Evolutionary conservation across 2,888 invertebrate species (phyloP), one percentile per base, ranked within the genome.

Genomic region (Pyrrhia umbra): DNA sequence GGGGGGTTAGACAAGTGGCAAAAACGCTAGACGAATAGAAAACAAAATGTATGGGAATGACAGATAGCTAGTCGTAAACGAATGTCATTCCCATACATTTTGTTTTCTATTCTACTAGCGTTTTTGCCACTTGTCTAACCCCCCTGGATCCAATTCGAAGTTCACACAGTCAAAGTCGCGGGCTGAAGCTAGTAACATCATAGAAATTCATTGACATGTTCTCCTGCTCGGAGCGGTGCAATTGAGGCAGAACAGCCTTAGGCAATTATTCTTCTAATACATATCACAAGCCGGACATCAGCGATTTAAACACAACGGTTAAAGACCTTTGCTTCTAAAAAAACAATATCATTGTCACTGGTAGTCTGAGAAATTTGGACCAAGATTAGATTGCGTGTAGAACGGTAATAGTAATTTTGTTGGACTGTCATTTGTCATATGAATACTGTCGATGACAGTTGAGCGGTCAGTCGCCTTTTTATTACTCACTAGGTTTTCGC

Each of bases 241-340:
- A 88, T 6, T 61, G 71, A 46, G 65, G 18, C 66, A 63, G 39
- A 55, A 80, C 21, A 77, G 84, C 85, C 84, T 72, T 47, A 79
- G 84, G 88, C 88, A 66, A 56, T 58, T 3, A 85, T 86, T 88
- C 87, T 84, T 86, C 86, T 88, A 85, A 80, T 81, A 66, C 82
- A 82, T 68, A 80, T 74, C 81, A 79, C 67, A 68, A 68, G 79
- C 82, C 90, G 90, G 89, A 91, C 89, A 85, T 84, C 64, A 77
- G 81, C 85, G 82, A 90, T 90, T 88, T 86, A 72, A n/a, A 79
- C 73, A 61, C 65, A 67, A 57, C 85, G 91, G 91, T 91, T 86
- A 91, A 89, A 89, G 89, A 91, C 90, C 91, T 82, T 82, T 63
- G 80, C 81, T 40, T 51, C 56, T 34, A 72, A 69, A 75, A 74